These are phyloP conservation scores for Tetraodon nigroviridis DNA, from an alignment of 2,113 vertebrate species.

Conservation along the genomic window DNA sequence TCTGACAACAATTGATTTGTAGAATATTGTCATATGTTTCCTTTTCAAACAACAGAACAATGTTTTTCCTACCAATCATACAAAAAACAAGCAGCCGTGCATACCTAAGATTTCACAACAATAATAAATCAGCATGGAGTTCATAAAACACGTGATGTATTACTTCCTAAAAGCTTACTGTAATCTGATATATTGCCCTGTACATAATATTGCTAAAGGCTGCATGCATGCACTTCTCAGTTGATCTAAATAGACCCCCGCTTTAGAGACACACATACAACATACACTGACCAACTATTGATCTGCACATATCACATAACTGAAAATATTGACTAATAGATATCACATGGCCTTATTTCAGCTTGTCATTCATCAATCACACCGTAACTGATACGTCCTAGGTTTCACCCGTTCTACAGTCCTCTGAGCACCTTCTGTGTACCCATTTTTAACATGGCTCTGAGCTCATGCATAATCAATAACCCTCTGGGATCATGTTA, in stretches of 20 bases:
- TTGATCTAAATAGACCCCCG: conserved; percentile 33
- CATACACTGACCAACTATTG: conserved; percentile 42
- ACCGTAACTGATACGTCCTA: conserved; percentile 31
- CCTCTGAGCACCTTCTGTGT: conserved; percentile 42
- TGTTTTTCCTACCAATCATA: background rate
- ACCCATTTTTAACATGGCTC: conserved; percentile 30
- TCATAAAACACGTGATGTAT: conserved; percentile 29
- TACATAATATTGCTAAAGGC: conserved; percentile 27
- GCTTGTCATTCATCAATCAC: conserved; percentile 44
- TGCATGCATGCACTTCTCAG: conserved; percentile 29
- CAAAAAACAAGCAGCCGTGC: background rate
- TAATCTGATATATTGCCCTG: conserved; percentile 32
- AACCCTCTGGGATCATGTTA: conserved; percentile 10
- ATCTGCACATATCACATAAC: conserved; percentile 54
- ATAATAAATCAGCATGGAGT: background rate
- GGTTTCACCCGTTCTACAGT: conserved; percentile 40
- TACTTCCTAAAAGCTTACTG: conserved; percentile 24
- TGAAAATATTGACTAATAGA: conserved; percentile 42
- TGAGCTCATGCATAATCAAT: conserved; percentile 33
- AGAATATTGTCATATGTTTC: no score
- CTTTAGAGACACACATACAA: conserved; percentile 21
- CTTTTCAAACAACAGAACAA: no score
- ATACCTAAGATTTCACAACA: background rate
- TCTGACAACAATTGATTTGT: no score
- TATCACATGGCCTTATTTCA: conserved; percentile 49